Base-by-base conservation (phyloP, 2,888 invertebrate genomes). In the Formica aserva region DNA sequence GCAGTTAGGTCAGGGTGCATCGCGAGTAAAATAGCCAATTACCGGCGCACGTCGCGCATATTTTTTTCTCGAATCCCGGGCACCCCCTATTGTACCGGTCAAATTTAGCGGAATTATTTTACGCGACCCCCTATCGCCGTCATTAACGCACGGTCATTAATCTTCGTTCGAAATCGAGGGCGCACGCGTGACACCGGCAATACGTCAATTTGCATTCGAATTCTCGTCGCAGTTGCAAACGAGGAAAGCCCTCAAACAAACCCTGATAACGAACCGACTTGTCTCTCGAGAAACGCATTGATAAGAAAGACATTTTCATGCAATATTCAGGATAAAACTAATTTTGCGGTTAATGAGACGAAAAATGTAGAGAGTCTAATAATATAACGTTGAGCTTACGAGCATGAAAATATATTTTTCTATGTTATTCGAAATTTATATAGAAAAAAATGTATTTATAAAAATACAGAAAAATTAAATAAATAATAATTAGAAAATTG, bases 81-180 rank as follows among this genome's bases (percentile, higher is more conserved):
- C n/a, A 48, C n/a, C 3, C 66, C 32, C 74, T 82, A 90, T 91
- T 92, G 91, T 91, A 84, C 82, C 52, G 65, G 82, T 82, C 85
- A 91, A 92, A 93, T 93, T 92, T 90, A 91, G 86, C 87, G 87
- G 91, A 93, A 92, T 92, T 92, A 91, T 92, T 86, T 87, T 80
- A 82, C 87, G 83, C 84, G 74, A 85, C 84, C 84, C 78, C 82
- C 81, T 48, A 78, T 29, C 77, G 66, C 60, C 66, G 83, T 74
- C 86, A 86, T 88, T 90, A 90, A 90, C 45, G 45, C n/a, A 71
- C 63, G 71, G 84, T 81, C 87, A 84, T 90, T 90, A 90, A 90
- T 90, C 88, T 82, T 85, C 74, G 84, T 87, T 85, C 66, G 63
- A 81, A 82, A 86, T 55, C 62, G 67, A 9, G 38, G 9, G 5